Evolutionary conservation across 2,113 vertebrate species (phyloP).

Genomic region (Anas platyrhynchos): DNA sequence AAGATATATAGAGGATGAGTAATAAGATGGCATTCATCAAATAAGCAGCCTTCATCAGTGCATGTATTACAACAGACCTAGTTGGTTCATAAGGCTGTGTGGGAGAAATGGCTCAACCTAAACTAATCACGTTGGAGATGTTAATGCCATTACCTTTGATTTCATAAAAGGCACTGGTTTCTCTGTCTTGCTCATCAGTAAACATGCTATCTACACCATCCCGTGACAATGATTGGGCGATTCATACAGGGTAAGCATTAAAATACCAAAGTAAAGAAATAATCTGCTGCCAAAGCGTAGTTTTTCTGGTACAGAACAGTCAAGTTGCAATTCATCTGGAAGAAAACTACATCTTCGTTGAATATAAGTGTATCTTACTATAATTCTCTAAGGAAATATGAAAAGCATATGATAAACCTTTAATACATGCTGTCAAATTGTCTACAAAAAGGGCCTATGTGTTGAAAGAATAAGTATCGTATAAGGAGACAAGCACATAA

Average conservation of each 20-base stretch:
- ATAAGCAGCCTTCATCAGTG: not conserved
- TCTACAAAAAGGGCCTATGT: slow-evolving; percentile 67
- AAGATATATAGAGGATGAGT: slow-evolving; percentile 10
- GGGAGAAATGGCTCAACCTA: slow-evolving; percentile 19
- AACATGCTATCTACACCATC: not conserved
- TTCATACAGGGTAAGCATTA: not conserved
- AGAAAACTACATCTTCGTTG: not conserved
- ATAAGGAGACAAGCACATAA: slow-evolving; percentile 53
- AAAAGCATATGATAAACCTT: slow-evolving; percentile 60
- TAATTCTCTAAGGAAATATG: slow-evolving; percentile 33
- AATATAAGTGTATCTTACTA: not conserved
- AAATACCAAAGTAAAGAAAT: not conserved
- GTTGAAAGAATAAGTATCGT: slow-evolving; percentile 63
- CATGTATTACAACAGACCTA: not conserved
- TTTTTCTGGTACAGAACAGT: not conserved
- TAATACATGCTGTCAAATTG: slow-evolving; percentile 64
- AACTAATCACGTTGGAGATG: not conserved
- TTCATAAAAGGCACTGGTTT: not conserved
- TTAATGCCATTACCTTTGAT: not conserved
- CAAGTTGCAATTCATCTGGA: not conserved
- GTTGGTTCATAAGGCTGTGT: slow-evolving; percentile 5
- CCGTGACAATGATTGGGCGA: not conserved
- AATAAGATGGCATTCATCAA: slow-evolving; percentile 15
- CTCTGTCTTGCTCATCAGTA: not conserved
- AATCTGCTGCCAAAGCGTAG: not conserved